Percentiles rank a stretch among this genome's conserved stretches.
phyloP scores from a whole-genome alignment of 2,888 invertebrate genomes.

The Myopa testacea region DNA sequence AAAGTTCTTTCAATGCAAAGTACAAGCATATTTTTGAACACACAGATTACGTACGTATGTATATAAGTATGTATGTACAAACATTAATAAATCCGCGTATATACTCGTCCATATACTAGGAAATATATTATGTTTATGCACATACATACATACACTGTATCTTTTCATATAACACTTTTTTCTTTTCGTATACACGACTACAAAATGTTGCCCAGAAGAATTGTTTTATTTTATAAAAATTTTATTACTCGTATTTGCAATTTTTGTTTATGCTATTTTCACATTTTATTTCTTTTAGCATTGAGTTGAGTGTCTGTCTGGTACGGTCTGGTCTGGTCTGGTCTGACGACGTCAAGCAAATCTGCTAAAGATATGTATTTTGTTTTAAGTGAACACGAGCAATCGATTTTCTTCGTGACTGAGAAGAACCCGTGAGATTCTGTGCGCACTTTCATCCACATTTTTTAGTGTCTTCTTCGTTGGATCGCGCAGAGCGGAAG shows the following conservation, averaged over 20 bases:
- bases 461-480: not conserved
- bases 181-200: no score
- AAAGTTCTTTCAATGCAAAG: no score
- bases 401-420: constrained; percentile 13
- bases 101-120: no score
- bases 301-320: not conserved
- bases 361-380: not conserved
- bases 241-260: not conserved
- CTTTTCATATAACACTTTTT: no score
- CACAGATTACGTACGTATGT: no score
- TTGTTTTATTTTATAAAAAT: no score
- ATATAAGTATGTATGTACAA: no score
- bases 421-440: not conserved
- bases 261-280: not conserved
- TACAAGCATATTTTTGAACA: no score
- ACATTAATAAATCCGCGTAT: no score
- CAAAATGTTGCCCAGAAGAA: no score
- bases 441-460: constrained; percentile 10
- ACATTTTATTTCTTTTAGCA: not conserved
- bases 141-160: no score
- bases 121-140: no score
- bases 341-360: not conserved
- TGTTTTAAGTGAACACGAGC: not conserved
- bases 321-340: not conserved
- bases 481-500: not conserved